Base-by-base conservation (phyloP, 2,888 invertebrate genomes). In the Sinotaia quadrata region DNA sequence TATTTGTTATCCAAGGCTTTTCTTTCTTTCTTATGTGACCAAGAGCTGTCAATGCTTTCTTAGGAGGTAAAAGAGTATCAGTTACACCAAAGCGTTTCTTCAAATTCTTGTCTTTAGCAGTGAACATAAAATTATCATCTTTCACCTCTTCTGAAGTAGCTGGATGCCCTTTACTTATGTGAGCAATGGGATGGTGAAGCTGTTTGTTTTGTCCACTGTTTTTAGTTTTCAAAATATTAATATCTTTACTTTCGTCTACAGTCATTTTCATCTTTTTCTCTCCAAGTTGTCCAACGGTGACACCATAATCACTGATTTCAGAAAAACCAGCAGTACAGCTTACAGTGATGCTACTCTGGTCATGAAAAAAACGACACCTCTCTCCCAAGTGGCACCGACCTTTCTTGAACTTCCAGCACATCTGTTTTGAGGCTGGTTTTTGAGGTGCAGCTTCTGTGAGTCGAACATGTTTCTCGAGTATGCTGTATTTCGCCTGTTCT, bases 341-440 rank as follows among this genome's bases (percentile, higher is more conserved):
- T 4, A 54, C 0, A 2, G 47, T 33, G n/a, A 70, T 52, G 49
- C 59, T 73, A 52, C 68, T 71, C 61, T 52, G 47, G 72, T 95
- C 95, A 87, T 96, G 96, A 54, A 73, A 95, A 88, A 93, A 97
- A 79, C 94, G 94, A 87, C 97, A 97, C 82, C 94, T 95, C 84
- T 95, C 94, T 0, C 96, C 96, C 89, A 95, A 96, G 61, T 95
- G 91, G 87, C 97, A 97, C 36, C 93, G 91, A 1, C 96, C 96
- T 86, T 95, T 95, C 44, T 95, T 91, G 86, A 95, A 95, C 89
- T 95, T 96, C 94, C 95, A 96, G 88, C 97, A 97, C 72, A 96
- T 93, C 59, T 83, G 83, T 27, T 69, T 71, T 86, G 94, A 94
- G 82, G 93, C 94, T 0, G 95, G 92, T 80, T 92, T 92, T n/a